Evolutionary conservation across 1,140 invertebrate species (phyloP).

Genomic region (Lanistes nyassanus): DNA sequence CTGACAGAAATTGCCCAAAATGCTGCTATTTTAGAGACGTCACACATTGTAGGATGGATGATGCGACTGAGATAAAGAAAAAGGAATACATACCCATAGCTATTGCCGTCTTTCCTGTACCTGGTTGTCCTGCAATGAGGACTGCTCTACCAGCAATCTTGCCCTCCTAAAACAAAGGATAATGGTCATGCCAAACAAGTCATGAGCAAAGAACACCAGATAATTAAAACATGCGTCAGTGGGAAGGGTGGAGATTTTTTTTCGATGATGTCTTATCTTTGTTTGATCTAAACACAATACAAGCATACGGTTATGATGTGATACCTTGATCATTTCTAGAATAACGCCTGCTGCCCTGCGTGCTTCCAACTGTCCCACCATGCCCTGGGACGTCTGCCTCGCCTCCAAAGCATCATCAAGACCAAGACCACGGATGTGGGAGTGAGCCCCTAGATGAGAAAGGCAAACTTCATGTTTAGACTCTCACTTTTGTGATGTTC

Average conservation of each 20-base stretch:
- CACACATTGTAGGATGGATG: too few relatives aligned
- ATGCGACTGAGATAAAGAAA: too few relatives aligned
- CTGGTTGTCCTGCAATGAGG: constrained; percentile 94
- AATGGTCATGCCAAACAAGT: neutral
- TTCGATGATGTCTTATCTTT: too few relatives aligned
- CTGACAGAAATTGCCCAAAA: too few relatives aligned
- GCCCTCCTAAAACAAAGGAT: constrained; percentile 75
- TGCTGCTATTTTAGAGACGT: too few relatives aligned
- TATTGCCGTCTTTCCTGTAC: constrained; percentile 97
- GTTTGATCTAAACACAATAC: neutral
- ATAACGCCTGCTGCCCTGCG: constrained; percentile 93
- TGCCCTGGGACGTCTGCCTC: constrained; percentile 91
- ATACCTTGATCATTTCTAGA: constrained; percentile 92
- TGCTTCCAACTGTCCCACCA: constrained; percentile 96
- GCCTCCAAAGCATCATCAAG: constrained; percentile 94
- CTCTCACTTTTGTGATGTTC: too few relatives aligned
- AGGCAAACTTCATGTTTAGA: too few relatives aligned
- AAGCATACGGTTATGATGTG: neutral
- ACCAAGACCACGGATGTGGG: constrained; percentile 96
- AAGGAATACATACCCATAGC: constrained; percentile 78
- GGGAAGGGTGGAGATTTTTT: too few relatives aligned
- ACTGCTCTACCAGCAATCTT: constrained; percentile 98
- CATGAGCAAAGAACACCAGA: too few relatives aligned
- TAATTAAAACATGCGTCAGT: too few relatives aligned
- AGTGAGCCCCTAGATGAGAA: constrained; percentile 82